Evolutionary conservation across 2,113 vertebrate species (phyloP).

Genomic region (Halichoeres trimaculatus): DNA sequence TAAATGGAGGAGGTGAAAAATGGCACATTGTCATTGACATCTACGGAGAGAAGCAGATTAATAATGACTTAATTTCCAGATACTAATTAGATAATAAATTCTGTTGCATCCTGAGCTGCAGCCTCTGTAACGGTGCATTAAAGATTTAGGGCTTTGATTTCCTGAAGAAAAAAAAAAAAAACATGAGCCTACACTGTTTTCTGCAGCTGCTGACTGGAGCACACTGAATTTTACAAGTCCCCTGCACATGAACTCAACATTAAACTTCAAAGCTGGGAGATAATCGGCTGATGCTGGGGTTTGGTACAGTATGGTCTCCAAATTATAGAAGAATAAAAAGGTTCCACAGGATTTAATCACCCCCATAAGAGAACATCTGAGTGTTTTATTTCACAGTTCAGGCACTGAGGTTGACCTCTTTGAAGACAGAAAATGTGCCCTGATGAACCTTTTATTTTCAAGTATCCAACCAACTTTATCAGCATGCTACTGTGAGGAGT

Average conservation of each 20-base stretch:
- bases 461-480: too few relatives aligned
- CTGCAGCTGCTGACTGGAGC: not conserved
- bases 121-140: conserved; percentile 4
- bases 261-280: not conserved
- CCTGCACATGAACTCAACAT: not conserved
- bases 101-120: not conserved
- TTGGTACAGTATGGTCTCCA: not conserved
- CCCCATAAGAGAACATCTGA: too few relatives aligned
- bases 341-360: too few relatives aligned
- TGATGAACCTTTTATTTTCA: too few relatives aligned
- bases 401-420: too few relatives aligned
- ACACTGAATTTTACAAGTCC: not conserved
- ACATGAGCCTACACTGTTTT: not conserved
- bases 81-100: conserved; percentile 17
- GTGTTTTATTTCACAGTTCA: too few relatives aligned
- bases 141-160: conserved; percentile 25
- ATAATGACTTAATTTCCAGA: conserved; percentile 9
- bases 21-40: conserved; percentile 94
- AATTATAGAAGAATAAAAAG: too few relatives aligned
- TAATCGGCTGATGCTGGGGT: not conserved
- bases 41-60: conserved; percentile 68
- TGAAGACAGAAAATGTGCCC: too few relatives aligned
- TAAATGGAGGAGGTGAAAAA: conserved; percentile 94
- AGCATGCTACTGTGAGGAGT: too few relatives aligned
- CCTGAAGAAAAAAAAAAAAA: conserved; percentile 6